phyloP scores from a whole-genome alignment of 2,113 vertebrate species.

The Cynoglossus semilaevis region DNA sequence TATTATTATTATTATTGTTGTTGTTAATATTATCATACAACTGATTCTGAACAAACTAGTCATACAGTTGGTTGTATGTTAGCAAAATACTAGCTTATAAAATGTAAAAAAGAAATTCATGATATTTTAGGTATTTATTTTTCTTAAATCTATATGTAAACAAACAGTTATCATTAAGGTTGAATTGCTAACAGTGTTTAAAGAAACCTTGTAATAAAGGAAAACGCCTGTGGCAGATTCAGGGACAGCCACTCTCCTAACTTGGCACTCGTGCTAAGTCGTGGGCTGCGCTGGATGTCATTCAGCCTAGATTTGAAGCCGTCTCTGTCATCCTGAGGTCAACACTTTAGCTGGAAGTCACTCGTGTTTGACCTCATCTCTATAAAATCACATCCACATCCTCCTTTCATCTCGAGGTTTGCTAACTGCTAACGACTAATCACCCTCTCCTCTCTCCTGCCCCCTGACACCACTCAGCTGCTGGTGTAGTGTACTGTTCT shows the following conservation, averaged over 20 bases:
- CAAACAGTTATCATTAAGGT: too few species aligned
- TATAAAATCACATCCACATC: conserved; percentile 24
- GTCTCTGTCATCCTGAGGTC: conserved; percentile 35
- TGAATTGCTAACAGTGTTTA: too few species aligned
- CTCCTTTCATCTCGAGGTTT: conserved; percentile 47
- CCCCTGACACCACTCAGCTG: conserved; percentile 38
- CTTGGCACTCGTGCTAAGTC: conserved; percentile 24
- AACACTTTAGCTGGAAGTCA: conserved; percentile 18
- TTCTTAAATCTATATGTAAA: too few species aligned
- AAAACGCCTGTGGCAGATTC: conserved; percentile 34
- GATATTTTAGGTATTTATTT: too few species aligned
- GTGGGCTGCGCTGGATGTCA: conserved; percentile 37
- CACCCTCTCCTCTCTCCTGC: conserved; percentile 26
- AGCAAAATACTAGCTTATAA: too few species aligned
- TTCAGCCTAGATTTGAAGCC: conserved; percentile 30
- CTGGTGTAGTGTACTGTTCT: conserved; percentile 21
- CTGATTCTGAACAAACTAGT: too few species aligned
- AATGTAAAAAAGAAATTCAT: too few species aligned
- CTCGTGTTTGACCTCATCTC: conserved; percentile 33
- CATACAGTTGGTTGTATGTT: too few species aligned
- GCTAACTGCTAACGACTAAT: conserved; percentile 54
- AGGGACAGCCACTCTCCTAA: conserved; percentile 23
- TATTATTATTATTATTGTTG: too few species aligned
- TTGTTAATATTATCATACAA: too few species aligned
- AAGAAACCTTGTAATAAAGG: background rate